phyloP scores from a whole-genome alignment of 2,113 vertebrate species.

The Larimichthys crocea region DNA sequence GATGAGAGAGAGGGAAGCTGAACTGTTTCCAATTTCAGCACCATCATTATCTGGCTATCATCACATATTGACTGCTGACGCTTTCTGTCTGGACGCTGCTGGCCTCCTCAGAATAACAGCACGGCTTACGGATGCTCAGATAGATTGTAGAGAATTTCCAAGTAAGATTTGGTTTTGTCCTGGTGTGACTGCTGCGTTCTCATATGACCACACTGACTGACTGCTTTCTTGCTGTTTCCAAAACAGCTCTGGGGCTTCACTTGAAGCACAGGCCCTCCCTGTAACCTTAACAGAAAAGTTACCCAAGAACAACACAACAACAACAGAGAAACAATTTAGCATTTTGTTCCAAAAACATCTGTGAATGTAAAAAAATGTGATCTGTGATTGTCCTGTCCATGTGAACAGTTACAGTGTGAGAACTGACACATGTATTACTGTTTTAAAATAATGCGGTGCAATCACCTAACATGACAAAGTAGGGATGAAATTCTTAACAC shows the following conservation, averaged over 20 bases:
- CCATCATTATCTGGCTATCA: slow-evolving; percentile 44
- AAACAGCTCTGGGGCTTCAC: neutral
- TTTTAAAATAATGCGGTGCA: too few species aligned
- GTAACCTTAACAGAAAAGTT: neutral
- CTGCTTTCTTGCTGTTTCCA: neutral
- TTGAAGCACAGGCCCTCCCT: neutral
- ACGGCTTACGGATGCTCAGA: neutral
- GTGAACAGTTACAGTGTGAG: too few species aligned
- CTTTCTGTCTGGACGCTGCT: neutral
- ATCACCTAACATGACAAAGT: too few species aligned
- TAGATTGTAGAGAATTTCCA: neutral
- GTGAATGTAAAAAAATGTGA: neutral
- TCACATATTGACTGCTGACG: slow-evolving; percentile 30
- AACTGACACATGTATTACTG: too few species aligned
- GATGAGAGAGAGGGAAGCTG: neutral
- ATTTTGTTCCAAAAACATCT: neutral
- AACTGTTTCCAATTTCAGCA: slow-evolving; percentile 34
- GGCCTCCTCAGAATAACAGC: slow-evolving; percentile 9
- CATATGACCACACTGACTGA: neutral
- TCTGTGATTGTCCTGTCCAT: too few species aligned
- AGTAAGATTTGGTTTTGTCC: neutral
- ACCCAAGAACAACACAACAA: neutral
- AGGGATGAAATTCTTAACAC: too few species aligned
- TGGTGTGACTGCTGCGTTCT: neutral
- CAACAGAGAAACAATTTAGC: neutral